phyloP scores from a whole-genome alignment of 2,888 invertebrate genomes.

The Perithous albicinctus region DNA sequence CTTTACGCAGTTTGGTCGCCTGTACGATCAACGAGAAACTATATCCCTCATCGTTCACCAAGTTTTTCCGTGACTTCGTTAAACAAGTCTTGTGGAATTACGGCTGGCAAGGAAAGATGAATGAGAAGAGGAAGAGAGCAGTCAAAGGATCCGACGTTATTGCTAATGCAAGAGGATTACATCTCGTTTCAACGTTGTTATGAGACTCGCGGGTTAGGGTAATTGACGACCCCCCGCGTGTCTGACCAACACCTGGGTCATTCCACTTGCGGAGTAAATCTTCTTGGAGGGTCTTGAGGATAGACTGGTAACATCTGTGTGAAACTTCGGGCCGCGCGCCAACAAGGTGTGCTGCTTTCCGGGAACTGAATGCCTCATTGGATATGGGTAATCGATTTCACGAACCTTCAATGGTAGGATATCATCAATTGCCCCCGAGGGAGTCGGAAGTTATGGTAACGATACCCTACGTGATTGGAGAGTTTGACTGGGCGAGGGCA shows the following conservation, averaged over 20 bases:
- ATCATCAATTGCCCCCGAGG: constrained; percentile 43
- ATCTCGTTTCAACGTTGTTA: background rate
- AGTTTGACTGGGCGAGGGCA: constrained; percentile 14
- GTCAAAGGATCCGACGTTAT: background rate
- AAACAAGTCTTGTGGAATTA: background rate
- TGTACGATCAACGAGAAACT: constrained; percentile 4
- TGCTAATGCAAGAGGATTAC: constrained; percentile 3
- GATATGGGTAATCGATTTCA: constrained; percentile 44
- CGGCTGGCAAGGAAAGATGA: constrained; percentile 8
- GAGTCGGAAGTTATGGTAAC: constrained; percentile 32
- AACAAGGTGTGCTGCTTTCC: background rate
- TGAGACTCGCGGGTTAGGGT: constrained; percentile 3
- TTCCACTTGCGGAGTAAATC: constrained; percentile 34
- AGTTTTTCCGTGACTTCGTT: constrained; percentile 23
- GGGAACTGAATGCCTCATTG: constrained; percentile 42
- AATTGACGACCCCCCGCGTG: constrained; percentile 36
- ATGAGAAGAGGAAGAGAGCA: background rate
- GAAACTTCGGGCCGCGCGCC: constrained; percentile 5
- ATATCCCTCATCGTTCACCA: background rate
- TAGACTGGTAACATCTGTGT: background rate
- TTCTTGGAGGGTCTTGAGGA: constrained; percentile 2
- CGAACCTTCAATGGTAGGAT: constrained; percentile 47
- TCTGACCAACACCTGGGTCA: constrained; percentile 41
- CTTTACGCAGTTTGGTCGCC: background rate
- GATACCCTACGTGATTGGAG: constrained; percentile 24